Percentiles rank a stretch among this genome's conserved stretches.
Conservation (phyloP, 2,113 vertebrate species). For the Dromiciops gliroides region DNA sequence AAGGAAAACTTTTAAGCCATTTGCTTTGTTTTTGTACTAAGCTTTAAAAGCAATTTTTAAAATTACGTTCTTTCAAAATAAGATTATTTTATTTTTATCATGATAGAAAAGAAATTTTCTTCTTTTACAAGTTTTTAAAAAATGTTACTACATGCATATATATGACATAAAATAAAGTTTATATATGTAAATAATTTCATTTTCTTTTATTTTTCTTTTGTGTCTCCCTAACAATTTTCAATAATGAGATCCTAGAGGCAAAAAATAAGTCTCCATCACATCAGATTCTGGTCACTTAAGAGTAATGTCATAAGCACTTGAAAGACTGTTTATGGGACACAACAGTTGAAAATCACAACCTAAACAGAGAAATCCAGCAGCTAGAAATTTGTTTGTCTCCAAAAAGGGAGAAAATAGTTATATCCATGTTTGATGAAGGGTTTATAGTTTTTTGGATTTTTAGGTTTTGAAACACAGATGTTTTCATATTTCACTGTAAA, state of each 20-base stretch:
- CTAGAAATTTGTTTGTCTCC: constrained; percentile 74
- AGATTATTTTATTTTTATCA: background rate
- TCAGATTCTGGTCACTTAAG: background rate
- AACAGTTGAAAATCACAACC: constrained; percentile 16
- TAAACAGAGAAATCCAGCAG: constrained; percentile 61
- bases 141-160: no score
- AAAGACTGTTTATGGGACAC: constrained; percentile 1
- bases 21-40: background rate
- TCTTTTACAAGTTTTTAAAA: background rate
- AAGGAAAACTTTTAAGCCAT: background rate
- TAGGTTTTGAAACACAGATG: constrained; percentile 75
- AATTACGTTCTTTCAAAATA: background rate
- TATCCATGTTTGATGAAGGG: constrained; percentile 76
- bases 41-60: no score
- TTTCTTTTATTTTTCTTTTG: background rate
- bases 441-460: constrained; percentile 70
- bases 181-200: background rate
- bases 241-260: background rate
- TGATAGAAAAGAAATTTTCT: background rate
- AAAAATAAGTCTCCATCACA: background rate
- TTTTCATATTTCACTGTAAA: constrained; percentile 74
- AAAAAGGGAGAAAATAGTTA: constrained; percentile 78
- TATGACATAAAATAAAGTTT: background rate
- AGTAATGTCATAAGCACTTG: constrained; percentile 26
- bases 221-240: background rate